phyloP scores from a whole-genome alignment of 2,113 vertebrate species.

The Diadophis punctatus region DNA sequence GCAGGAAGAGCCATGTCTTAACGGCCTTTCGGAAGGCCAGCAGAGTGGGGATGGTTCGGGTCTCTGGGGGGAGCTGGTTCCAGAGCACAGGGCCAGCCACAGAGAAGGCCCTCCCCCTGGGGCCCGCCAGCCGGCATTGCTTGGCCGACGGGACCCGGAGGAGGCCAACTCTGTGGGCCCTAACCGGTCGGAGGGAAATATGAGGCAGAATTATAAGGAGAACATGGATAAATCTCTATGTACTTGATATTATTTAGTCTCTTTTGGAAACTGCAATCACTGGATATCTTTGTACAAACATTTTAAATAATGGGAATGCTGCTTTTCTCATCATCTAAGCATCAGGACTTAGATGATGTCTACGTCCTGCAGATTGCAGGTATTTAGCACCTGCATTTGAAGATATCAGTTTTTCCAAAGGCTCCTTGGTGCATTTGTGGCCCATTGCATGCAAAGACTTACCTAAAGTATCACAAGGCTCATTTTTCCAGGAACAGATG shows the following conservation, averaged over 20 bases:
- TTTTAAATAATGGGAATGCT: neutral
- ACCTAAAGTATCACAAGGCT: constrained; percentile 90
- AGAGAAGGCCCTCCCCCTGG: no score
- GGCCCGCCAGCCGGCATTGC: no score
- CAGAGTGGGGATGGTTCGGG: no score
- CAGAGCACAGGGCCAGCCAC: no score
- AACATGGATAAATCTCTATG: neutral
- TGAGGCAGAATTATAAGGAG: no score
- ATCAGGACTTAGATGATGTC: neutral
- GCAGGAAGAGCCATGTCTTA: no score
- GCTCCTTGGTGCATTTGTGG: neutral
- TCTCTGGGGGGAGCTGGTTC: no score
- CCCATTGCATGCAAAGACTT: neutral
- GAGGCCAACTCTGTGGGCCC: no score
- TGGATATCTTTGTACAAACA: neutral
- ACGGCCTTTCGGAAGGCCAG: no score
- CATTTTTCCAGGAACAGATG: constrained; percentile 93
- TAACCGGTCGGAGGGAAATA: no score
- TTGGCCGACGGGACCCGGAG: no score
- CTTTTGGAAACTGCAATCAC: neutral
- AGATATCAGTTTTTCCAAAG: neutral
- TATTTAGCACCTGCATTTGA: neutral
- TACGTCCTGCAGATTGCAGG: neutral
- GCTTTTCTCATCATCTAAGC: neutral
- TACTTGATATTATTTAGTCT: neutral